These are phyloP conservation scores for Andrena hattorfiana DNA, from an alignment of 2,888 invertebrate genomes.

Conservation along the genomic window DNA sequence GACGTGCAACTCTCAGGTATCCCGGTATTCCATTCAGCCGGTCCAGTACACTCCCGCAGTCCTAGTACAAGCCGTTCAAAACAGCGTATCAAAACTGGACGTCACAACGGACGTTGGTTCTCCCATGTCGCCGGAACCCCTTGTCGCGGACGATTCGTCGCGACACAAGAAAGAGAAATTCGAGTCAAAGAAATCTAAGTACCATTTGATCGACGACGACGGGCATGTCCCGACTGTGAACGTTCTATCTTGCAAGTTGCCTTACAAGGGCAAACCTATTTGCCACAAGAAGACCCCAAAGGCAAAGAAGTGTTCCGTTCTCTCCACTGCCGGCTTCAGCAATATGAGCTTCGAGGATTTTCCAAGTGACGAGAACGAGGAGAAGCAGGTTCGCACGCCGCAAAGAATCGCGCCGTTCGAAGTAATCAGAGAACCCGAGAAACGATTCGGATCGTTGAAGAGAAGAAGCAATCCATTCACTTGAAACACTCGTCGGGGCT, in stretches of 20 bases:
- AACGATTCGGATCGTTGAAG: slow-evolving; percentile 84
- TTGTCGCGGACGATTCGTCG: slow-evolving; percentile 76
- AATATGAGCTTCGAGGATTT: slow-evolving; percentile 92
- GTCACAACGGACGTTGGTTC: slow-evolving; percentile 70
- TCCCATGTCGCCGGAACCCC: slow-evolving; percentile 80
- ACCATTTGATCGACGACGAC: slow-evolving; percentile 86
- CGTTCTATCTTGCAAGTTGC: slow-evolving; percentile 66
- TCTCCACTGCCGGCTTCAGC: slow-evolving; percentile 87
- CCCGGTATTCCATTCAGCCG: slow-evolving; percentile 65
- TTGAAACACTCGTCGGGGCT: slow-evolving; percentile 71
- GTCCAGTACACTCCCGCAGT: neutral
- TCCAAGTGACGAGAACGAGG: slow-evolving; percentile 88
- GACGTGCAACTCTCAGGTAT: neutral
- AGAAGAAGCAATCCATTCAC: slow-evolving; percentile 85
- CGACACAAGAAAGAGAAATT: slow-evolving; percentile 84
- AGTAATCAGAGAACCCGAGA: slow-evolving; percentile 86
- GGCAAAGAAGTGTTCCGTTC: slow-evolving; percentile 73
- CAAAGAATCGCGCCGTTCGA: slow-evolving; percentile 87
- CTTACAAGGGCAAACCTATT: slow-evolving; percentile 78
- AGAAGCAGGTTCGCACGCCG: slow-evolving; percentile 77
- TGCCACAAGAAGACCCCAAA: slow-evolving; percentile 77
- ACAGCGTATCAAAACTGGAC: slow-evolving; percentile 74
- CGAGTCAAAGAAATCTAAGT: slow-evolving; percentile 85
- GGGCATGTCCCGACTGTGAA: slow-evolving; percentile 80
- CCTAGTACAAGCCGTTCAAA: slow-evolving; percentile 60